These are phyloP conservation scores for Leptobrachium leishanense DNA, from an alignment of 2,113 vertebrate species.

Conservation along the genomic window DNA sequence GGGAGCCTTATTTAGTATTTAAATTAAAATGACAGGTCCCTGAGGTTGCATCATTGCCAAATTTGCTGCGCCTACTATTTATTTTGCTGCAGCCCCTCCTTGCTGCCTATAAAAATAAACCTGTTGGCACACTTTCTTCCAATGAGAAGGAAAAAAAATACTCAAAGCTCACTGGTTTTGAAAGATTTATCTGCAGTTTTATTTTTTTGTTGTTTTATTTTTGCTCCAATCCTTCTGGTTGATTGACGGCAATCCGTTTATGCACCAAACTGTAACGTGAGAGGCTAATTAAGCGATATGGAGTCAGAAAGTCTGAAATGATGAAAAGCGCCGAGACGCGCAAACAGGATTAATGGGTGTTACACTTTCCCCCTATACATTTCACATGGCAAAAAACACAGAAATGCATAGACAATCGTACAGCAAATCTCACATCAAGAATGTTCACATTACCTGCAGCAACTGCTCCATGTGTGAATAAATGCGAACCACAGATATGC, in stretches of 20 bases:
- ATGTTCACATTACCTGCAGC: no score
- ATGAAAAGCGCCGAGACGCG: neutral
- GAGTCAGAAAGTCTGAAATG: slow-evolving; percentile 37
- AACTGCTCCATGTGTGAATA: no score
- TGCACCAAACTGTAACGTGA: slow-evolving; percentile 26
- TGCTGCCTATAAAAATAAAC: slow-evolving; percentile 33
- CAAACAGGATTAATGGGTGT: slow-evolving; percentile 36
- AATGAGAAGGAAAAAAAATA: neutral
- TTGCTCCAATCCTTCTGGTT: neutral
- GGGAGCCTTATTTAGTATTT: slow-evolving; percentile 3
- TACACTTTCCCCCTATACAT: neutral
- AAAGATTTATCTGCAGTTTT: neutral
- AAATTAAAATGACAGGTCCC: slow-evolving; percentile 25
- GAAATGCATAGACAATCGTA: no score
- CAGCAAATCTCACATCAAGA: no score
- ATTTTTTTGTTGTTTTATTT: neutral
- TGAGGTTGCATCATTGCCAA: slow-evolving; percentile 10
- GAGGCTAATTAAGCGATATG: slow-evolving; percentile 32
- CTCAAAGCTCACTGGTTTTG: neutral
- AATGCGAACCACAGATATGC: no score
- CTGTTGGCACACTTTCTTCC: slow-evolving; percentile 11
- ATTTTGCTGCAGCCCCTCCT: slow-evolving; percentile 32
- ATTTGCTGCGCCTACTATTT: slow-evolving; percentile 37
- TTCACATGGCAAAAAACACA: neutral
- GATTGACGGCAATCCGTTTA: slow-evolving; percentile 38